Percentiles rank a stretch among this genome's conserved stretches.
Conservation (phyloP, 92 coral and sea anemone genomes). For the Palythoa grandis region DNA sequence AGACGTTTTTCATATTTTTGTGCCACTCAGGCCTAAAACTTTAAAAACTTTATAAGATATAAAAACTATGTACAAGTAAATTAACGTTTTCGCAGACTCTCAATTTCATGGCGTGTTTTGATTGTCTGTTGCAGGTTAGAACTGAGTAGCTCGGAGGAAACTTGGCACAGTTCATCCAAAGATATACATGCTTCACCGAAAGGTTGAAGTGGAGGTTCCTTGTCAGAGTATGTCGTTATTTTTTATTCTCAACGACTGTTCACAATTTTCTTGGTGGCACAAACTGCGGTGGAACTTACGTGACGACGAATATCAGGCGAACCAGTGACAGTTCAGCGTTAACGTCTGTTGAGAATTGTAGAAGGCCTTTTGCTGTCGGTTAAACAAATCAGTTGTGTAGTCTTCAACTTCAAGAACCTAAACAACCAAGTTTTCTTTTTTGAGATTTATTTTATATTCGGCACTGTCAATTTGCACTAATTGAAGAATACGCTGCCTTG, state of each 20-base stretch:
- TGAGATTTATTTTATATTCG: background rate
- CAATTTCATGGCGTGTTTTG: background rate
- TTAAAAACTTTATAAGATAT: background rate
- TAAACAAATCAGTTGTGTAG: background rate
- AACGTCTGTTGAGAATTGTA: too few relatives aligned
- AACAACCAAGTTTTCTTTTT: background rate
- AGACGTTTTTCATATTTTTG: too few relatives aligned
- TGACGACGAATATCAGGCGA: background rate
- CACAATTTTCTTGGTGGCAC: background rate
- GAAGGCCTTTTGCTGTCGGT: background rate
- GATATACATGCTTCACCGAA: conserved; percentile 32
- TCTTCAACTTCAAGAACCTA: background rate
- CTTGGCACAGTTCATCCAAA: background rate
- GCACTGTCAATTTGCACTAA: too few relatives aligned
- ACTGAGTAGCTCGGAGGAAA: conserved; percentile 3
- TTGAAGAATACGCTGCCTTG: background rate
- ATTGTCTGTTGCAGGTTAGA: conserved; percentile 19
- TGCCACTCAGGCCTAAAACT: background rate
- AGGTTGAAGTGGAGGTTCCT: background rate
- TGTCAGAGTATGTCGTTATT: background rate
- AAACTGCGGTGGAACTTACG: background rate
- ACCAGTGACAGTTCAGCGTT: background rate
- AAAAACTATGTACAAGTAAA: background rate
- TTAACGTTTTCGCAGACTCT: too few relatives aligned
- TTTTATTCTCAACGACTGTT: background rate